Base-by-base conservation (phyloP, 2,888 invertebrate genomes). In the Biston stratarius region DNA sequence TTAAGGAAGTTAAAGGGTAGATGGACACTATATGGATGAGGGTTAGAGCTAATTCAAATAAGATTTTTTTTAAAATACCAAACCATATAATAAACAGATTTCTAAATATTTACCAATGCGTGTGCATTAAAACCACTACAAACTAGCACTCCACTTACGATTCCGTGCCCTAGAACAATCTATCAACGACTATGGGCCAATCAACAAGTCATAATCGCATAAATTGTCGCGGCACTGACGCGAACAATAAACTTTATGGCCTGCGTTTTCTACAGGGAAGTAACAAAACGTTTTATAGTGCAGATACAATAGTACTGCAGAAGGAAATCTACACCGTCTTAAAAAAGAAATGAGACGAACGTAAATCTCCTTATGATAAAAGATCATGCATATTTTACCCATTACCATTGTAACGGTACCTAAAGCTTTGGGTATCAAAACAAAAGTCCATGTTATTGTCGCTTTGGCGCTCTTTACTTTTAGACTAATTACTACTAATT, bases 221-320 rank as follows among this genome's bases (percentile, higher is more conserved):
- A 80, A 77, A 77, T 76, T 71, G 67, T 65, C 69, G 61, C 64
- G 65, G 71, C 66, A 70, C 71, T 67, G 77, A 75, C 74, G 73
- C 73, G 67, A 60, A 68, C 77, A 74, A 78, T 78, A 77, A 80
- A 80, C 70, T 79, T 79, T 77, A 77, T 74, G 68, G 75, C 74
- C 59, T 72, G 73, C 74, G 77, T 80, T 82, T 82, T 77, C 77
- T 76, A 73, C 76, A 72, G 74, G 76, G 76, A 75, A 77, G 71
- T 70, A 69, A 73, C 72, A 74, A 74, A 76, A 62, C 62, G 58
- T 33, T 36, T 7, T 33, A 45, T 58, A 67, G 66, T 61, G 44
- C 33, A 48, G 2, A n/a, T n/a, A 9, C 38, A 38, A 6, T 8
- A 9, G 24, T 55, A 38, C 24, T 11, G 12, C 56, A 66, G 65